phyloP scores from a whole-genome alignment of 2,113 vertebrate genomes.

The Parotia lawesii region DNA sequence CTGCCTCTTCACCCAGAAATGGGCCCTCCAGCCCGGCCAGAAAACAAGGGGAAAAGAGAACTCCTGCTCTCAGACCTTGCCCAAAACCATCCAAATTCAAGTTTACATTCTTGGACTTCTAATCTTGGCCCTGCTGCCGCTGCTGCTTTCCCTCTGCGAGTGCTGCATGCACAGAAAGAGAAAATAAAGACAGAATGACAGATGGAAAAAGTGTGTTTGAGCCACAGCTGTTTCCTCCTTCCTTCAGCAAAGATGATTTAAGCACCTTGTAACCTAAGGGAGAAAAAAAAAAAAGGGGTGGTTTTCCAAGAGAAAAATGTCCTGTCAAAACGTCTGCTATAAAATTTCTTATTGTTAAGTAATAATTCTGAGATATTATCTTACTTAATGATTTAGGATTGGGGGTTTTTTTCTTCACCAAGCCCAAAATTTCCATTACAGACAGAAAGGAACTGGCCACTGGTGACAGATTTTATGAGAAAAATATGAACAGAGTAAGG shows the following conservation, averaged over 20 bases:
- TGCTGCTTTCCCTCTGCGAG: conserved; percentile 16
- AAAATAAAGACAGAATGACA: conserved; percentile 17
- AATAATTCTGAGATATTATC: conserved; percentile 59
- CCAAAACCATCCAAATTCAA: background rate
- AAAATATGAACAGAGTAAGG: background rate
- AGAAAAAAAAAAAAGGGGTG: background rate
- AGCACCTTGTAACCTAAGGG: conserved; percentile 60
- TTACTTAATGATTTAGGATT: conserved; percentile 55
- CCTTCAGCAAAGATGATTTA: conserved; percentile 68
- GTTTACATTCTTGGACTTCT: conserved; percentile 46
- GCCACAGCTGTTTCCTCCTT: conserved; percentile 74
- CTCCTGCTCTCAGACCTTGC: background rate
- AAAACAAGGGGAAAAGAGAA: background rate
- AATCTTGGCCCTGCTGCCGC: background rate
- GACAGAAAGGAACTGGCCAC: background rate
- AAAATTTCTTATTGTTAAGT: conserved; percentile 56
- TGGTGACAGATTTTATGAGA: conserved; percentile 30
- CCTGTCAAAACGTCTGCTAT: conserved; percentile 50
- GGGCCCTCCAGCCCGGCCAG: background rate
- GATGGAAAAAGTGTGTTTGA: conserved; percentile 48
- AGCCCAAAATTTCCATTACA: conserved; percentile 51
- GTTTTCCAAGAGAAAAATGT: conserved; percentile 63
- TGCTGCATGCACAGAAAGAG: conserved; percentile 15
- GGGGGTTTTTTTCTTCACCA: conserved; percentile 28
- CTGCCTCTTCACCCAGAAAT: background rate